Evolutionary conservation across 2,888 invertebrate species (phyloP), one percentile per base, ranked within the genome.

Genomic region (Phlogophora meticulosa): DNA sequence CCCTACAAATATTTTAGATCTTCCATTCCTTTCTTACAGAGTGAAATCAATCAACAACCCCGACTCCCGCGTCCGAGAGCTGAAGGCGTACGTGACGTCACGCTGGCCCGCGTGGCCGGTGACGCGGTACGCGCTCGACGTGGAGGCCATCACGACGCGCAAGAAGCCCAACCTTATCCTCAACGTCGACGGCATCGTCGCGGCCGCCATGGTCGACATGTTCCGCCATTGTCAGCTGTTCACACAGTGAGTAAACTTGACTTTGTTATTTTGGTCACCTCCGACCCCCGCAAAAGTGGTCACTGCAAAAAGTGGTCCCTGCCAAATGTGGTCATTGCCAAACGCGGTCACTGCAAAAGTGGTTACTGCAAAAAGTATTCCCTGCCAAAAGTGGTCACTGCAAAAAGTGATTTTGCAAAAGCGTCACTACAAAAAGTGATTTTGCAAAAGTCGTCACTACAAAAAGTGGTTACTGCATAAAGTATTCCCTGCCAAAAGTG

Each of bases 131-230:
- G 99, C 99, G 1, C 95, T 99, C 13, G 99, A 99, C 95, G 99
- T 99, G 40, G 99, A 99, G 88, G 99, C 99, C 89, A 99, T 99
- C 88, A 99, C 99, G 22, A 99, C 99, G 3, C 98, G 99, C 85
- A 99, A 99, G 97, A 99, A 99, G 95, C 99, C 99, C n/a, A 99
- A 99, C 96, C 96, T 99, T 65, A 99, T 99, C 90, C 96, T 99
- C 72, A 99, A 99, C 94, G 99, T 99, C 22, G 99, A 99, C 94
- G 99, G 99, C 64, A 98, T 99, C 78, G 99, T 99, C 84, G 99
- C 99, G 0, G 98, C 99, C 46, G 97, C 99, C 17, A 99, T 99
- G 95, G 99, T 99, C 28, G 99, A 99, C 92, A 97, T 99, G 96
- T 96, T 99, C 80, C 96, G 99, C 42, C 97, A 99, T 90, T 98